Percentiles rank a stretch among this genome's conserved stretches.
These are phyloP conservation scores for Antechinus flavipes DNA, from an alignment of 2,113 vertebrate genomes.

Conservation along the genomic window DNA sequence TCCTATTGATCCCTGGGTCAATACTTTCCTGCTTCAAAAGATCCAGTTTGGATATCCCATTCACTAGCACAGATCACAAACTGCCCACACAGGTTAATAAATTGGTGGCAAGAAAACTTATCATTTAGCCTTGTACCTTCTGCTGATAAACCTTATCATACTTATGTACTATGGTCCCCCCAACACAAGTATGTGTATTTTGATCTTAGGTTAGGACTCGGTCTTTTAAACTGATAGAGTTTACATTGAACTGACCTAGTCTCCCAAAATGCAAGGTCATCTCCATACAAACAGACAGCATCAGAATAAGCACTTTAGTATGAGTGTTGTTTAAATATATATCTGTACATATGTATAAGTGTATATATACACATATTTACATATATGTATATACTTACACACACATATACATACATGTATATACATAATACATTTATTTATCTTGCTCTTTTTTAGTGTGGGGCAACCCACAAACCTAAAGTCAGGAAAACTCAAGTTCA, in stretches of 20 bases:
- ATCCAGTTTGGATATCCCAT: background rate
- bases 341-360: too few species aligned
- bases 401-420: too few species aligned
- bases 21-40: background rate
- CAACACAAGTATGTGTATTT: background rate
- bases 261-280: background rate
- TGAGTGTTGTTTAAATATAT: background rate
- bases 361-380: too few species aligned
- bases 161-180: background rate
- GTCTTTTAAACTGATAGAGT: background rate
- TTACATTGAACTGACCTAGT: background rate
- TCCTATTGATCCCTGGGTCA: background rate
- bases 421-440: too few species aligned
- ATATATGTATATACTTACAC: too few species aligned
- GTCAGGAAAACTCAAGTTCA: background rate
- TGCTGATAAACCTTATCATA: background rate
- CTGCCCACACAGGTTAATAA: background rate
- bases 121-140: background rate
- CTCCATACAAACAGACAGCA: background rate
- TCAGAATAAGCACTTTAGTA: background rate
- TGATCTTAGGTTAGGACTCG: background rate
- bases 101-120: background rate
- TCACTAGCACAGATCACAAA: background rate
- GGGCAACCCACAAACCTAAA: background rate
- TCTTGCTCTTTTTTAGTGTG: too few species aligned